phyloP scores from a whole-genome alignment of 2,797 vertebrate genomes.

The Tauraco hartlaubi region DNA sequence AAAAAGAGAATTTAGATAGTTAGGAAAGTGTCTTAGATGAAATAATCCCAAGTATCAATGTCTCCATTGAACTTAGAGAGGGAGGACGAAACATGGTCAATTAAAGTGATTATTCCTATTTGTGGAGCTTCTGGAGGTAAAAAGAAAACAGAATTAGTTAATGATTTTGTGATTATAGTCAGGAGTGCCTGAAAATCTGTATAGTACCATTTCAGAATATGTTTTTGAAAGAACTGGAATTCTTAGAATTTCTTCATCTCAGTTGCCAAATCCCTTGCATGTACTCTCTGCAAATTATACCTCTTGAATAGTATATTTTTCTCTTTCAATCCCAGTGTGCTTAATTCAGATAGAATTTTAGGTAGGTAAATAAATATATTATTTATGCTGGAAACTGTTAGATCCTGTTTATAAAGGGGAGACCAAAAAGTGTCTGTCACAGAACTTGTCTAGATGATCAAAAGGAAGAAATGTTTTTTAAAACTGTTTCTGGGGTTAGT shows the following conservation, averaged over 20 bases:
- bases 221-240: neutral
- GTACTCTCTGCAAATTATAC: neutral
- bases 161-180: neutral
- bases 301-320: neutral
- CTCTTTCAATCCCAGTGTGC: neutral
- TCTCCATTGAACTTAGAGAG: neutral
- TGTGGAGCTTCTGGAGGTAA: neutral
- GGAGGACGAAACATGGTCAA: neutral
- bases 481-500: slow-evolving; percentile 46
- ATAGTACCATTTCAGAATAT: neutral
- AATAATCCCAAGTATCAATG: neutral
- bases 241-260: neutral
- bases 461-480: slow-evolving; percentile 22
- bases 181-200: neutral
- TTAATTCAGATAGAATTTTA: slow-evolving; percentile 22
- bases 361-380: slow-evolving; percentile 19
- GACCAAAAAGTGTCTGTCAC: slow-evolving; percentile 2
- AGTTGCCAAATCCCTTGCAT: neutral
- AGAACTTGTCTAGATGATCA: slow-evolving; percentile 64
- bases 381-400: slow-evolving; percentile 33
- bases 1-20: neutral
- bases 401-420: neutral
- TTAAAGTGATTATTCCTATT: neutral
- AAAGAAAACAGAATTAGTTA: neutral
- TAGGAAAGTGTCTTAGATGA: neutral